Conservation (phyloP, 2,113 vertebrate genomes). For the Daphoenositta chrysoptera region DNA sequence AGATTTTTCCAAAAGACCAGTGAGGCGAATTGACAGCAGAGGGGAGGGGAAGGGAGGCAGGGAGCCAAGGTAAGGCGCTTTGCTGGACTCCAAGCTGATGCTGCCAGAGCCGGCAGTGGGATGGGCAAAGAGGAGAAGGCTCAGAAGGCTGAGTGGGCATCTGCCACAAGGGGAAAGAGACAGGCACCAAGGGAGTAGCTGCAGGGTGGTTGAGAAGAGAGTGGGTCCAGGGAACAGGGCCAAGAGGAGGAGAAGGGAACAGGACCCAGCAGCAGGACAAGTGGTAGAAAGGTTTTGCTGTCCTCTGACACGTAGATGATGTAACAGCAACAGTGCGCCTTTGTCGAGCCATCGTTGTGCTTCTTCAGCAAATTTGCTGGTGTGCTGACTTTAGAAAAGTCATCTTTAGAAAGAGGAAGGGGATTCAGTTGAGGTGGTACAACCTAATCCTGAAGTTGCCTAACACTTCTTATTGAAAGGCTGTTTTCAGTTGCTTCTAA, state of each 20-base stretch:
- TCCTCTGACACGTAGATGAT: background rate
- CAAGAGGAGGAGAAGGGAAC: background rate
- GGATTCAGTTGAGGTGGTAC: background rate
- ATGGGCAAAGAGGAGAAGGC: background rate
- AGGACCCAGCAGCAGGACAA: background rate
- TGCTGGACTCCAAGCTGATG: background rate
- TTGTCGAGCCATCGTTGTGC: background rate
- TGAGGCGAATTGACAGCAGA: background rate
- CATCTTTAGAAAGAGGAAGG: background rate
- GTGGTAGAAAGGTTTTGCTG: background rate
- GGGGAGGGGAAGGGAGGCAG: background rate
- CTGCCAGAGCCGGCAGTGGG: background rate
- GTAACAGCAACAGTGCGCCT: background rate
- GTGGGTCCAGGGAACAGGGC: rapidly evolving
- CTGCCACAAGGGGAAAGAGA: background rate
- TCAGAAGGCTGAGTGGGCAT: background rate
- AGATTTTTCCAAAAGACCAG: background rate
- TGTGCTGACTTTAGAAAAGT: background rate
- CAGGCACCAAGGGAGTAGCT: background rate
- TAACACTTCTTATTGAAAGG: constrained; percentile 13
- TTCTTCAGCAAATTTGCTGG: background rate
- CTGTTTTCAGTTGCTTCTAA: constrained; percentile 20
- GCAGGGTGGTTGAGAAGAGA: background rate
- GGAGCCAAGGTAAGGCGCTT: background rate
- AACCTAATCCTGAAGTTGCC: constrained; percentile 23